Percentiles rank a stretch among this genome's conserved stretches.
Evolutionary conservation across 2,888 invertebrate genomes (phyloP).

Genomic region (Apotomis turbidana): DNA sequence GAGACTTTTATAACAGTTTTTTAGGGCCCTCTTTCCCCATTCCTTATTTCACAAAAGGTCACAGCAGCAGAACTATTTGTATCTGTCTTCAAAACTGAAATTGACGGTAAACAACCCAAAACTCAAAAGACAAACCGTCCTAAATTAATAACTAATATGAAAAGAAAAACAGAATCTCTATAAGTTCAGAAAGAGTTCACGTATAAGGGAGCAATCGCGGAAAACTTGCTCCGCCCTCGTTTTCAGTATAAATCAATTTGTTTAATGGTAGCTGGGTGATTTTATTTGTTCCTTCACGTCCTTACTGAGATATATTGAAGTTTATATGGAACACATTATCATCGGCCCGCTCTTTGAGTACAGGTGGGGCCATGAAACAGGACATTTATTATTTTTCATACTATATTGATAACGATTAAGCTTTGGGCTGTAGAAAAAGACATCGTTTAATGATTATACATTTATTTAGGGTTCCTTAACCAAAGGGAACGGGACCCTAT

Average conservation of each 20-base stretch:
- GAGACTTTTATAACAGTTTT: too few species aligned
- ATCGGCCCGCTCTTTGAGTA: conserved; percentile 7
- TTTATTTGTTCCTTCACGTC: conserved; percentile 27
- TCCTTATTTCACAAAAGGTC: too few species aligned
- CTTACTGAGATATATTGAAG: conserved; percentile 28
- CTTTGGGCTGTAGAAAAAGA: too few species aligned
- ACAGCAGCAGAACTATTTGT: not conserved
- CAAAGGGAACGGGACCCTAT: too few species aligned
- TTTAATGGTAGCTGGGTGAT: conserved; percentile 29
- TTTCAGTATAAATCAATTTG: conserved; percentile 31
- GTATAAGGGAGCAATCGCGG: not conserved
- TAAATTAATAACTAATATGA: conserved; percentile 10
- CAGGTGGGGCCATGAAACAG: conserved; percentile 14
- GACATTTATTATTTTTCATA: conserved; percentile 4
- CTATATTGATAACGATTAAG: not conserved
- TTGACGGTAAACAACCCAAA: not conserved
- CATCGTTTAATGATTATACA: too few species aligned
- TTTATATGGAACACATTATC: conserved; percentile 27
- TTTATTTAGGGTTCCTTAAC: too few species aligned
- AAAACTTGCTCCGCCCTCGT: not conserved
- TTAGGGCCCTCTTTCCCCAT: too few species aligned
- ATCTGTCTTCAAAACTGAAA: not conserved
- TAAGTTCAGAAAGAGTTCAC: conserved; percentile 16
- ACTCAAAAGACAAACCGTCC: conserved; percentile 1
- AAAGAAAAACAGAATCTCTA: conserved; percentile 1